phyloP scores from a whole-genome alignment of 2,113 vertebrate genomes.

The Mormoops blainvillei region DNA sequence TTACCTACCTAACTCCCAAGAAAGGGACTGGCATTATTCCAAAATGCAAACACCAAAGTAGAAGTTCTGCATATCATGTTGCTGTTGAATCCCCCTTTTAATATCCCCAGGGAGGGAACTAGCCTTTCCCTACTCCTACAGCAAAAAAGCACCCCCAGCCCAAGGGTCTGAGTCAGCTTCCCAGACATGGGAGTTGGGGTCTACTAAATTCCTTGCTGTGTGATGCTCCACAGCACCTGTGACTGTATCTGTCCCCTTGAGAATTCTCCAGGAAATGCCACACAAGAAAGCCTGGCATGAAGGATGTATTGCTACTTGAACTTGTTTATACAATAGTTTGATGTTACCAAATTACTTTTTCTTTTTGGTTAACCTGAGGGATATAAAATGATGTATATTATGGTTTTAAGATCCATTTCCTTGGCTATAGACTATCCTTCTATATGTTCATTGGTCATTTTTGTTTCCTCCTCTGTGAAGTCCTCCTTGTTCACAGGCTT shows the following conservation, averaged over 20 bases:
- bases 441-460: neutral
- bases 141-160: neutral
- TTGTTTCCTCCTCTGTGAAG: neutral
- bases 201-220: neutral
- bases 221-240: neutral
- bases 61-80: neutral
- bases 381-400: neutral
- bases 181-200: neutral
- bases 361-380: neutral
- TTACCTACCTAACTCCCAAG: neutral
- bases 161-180: neutral
- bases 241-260: neutral
- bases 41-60: neutral
- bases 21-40: neutral
- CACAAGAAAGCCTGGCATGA: neutral
- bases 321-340: neutral
- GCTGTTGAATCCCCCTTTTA: neutral
- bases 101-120: neutral
- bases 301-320: neutral
- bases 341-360: neutral
- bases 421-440: neutral
- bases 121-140: neutral
- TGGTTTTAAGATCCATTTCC: neutral
- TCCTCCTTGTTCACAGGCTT: neutral
- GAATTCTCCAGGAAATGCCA: neutral